phyloP scores from a whole-genome alignment of 1,140 invertebrate species.

The Pseudomyrmex flavicornis region DNA sequence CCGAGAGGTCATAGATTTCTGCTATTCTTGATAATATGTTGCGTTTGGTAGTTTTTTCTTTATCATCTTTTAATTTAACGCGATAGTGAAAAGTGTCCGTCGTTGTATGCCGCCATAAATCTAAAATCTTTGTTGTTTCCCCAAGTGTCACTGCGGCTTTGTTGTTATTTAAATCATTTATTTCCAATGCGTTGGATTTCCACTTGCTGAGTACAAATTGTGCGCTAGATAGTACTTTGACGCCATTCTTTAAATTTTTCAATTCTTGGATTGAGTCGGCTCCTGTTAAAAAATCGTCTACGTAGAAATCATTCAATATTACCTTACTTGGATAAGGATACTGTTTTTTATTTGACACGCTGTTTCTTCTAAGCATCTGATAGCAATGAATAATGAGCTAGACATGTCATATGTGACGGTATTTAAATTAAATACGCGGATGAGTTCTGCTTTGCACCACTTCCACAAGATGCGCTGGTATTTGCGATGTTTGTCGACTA shows the following conservation, averaged over 20 bases:
- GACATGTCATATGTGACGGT: constrained; percentile 23
- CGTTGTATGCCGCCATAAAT: too few relatives aligned
- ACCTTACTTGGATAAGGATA: not conserved
- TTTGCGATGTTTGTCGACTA: not conserved
- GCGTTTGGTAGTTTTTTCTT: too few relatives aligned
- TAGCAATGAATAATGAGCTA: not conserved
- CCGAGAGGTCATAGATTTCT: constrained; percentile 8
- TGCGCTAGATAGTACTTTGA: not conserved
- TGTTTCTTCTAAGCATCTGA: not conserved
- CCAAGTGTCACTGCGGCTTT: too few relatives aligned
- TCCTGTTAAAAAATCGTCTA: constrained; percentile 11
- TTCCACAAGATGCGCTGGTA: constrained; percentile 10
- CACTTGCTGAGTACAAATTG: constrained; percentile 6
- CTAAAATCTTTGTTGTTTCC: too few relatives aligned
- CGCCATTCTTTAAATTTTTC: not conserved
- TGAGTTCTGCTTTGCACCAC: not conserved
- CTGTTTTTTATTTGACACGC: not conserved
- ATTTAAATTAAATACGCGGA: not conserved
- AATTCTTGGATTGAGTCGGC: not conserved
- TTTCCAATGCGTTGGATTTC: constrained; percentile 18
- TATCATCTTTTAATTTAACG: too few relatives aligned
- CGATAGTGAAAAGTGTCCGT: too few relatives aligned
- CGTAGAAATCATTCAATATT: constrained; percentile 3
- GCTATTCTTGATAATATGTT: constrained; percentile 2
- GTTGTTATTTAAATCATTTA: too few relatives aligned